These are phyloP conservation scores for Eupithecia vulgata DNA, from an alignment of 2,888 invertebrate genomes.

Conservation along the genomic window DNA sequence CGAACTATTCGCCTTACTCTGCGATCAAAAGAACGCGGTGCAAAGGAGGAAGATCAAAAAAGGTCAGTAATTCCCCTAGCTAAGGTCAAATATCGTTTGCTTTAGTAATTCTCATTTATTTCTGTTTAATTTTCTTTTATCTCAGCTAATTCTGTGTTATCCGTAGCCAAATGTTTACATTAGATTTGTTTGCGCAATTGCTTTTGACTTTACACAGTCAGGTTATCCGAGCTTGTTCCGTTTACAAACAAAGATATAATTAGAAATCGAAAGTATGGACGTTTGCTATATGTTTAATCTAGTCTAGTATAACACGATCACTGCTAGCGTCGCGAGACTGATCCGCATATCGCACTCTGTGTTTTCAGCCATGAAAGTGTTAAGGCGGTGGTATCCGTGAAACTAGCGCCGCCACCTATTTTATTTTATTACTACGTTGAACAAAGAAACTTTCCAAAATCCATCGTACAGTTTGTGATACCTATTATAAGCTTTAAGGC, in stretches of 20 bases:
- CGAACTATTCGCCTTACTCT: conserved; percentile 65
- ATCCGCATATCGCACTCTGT: too few relatives aligned
- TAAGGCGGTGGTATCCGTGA: too few relatives aligned
- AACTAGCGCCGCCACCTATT: too few relatives aligned
- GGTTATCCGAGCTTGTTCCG: background rate
- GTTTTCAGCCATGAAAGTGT: too few relatives aligned
- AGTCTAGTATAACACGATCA: too few relatives aligned
- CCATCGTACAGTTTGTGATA: too few relatives aligned
- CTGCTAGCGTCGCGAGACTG: too few relatives aligned
- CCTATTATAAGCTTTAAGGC: too few relatives aligned
- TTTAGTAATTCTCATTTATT: conserved; percentile 34
- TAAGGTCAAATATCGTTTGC: conserved; percentile 38
- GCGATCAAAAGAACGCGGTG: conserved; percentile 60
- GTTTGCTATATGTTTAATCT: background rate
- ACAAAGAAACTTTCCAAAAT: too few relatives aligned
- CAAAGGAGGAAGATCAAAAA: conserved; percentile 53
- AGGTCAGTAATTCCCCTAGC: conserved; percentile 57
- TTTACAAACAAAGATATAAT: background rate
- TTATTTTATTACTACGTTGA: too few relatives aligned
- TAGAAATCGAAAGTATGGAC: background rate
- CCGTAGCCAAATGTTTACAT: conserved; percentile 10
- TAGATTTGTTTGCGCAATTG: conserved; percentile 1
- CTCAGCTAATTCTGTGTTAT: conserved; percentile 7
- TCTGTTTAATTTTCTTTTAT: conserved; percentile 18
- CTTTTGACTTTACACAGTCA: background rate